A percentile compares a stretch with the other conserved stretches of the same genome.
phyloP scores from a whole-genome alignment of 2,797 vertebrate genomes.

The Melanogrammus aeglefinus region DNA sequence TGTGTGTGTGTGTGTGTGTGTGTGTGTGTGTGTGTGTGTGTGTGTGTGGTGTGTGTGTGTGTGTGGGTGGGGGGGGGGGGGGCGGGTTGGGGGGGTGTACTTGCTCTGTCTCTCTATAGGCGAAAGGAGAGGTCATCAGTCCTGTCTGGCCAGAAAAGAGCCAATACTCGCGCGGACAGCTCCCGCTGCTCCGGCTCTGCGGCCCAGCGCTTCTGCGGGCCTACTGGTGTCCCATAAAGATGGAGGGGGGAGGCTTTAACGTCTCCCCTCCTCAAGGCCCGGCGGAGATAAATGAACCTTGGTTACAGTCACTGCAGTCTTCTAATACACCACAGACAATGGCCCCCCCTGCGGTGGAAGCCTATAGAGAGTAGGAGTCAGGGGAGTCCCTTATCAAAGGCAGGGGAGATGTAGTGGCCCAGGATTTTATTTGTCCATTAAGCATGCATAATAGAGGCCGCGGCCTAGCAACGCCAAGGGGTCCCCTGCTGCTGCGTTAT shows the following conservation, averaged over 20 bases:
- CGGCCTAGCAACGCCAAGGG: constrained; percentile 88
- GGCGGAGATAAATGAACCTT: constrained; percentile 88
- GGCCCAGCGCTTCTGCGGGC: constrained; percentile 58
- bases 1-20: too few relatives aligned
- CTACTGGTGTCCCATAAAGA: constrained; percentile 70
- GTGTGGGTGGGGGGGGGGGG: constrained; percentile 11
- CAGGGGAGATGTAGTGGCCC: constrained; percentile 81
- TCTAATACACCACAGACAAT: constrained; percentile 91
- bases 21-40: too few relatives aligned
- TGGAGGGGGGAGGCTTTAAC: constrained; percentile 63
- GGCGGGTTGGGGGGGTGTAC: constrained; percentile 30
- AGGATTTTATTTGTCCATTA: constrained; percentile 98
- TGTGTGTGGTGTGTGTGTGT: too few relatives aligned
- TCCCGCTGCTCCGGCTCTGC: constrained; percentile 84
- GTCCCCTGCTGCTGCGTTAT: constrained; percentile 84
- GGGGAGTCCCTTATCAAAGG: constrained; percentile 86
- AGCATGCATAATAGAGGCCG: constrained; percentile 91
- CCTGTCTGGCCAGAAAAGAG: constrained; percentile 83
- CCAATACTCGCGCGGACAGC: constrained; percentile 81
- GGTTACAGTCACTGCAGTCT: constrained; percentile 86
- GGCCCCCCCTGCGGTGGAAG: constrained; percentile 75
- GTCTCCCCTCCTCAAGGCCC: constrained; percentile 73
- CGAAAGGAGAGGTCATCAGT: constrained; percentile 79
- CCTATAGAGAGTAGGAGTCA: constrained; percentile 80
- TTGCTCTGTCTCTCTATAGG: constrained; percentile 52